Conservation (phyloP, 2,113 vertebrate genomes). For the Ariopsis seemanni region DNA sequence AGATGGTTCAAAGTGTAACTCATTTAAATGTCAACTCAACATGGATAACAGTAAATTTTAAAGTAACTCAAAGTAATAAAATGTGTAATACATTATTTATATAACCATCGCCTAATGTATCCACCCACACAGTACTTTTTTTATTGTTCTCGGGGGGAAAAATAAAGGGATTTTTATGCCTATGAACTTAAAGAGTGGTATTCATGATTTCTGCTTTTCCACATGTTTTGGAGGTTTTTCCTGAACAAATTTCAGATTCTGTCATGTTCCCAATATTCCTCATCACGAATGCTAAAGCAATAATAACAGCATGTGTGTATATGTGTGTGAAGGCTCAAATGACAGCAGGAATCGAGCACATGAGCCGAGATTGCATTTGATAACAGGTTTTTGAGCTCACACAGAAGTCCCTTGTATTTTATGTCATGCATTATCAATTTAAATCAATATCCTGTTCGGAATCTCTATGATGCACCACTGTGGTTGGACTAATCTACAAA, state of each 20-base stretch:
- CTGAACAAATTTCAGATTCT: neutral
- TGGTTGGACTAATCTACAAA: neutral
- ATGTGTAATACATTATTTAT: neutral
- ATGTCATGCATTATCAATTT: conserved; percentile 38
- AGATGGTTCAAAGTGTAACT: neutral
- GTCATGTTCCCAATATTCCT: neutral
- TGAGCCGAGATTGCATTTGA: conserved; percentile 12
- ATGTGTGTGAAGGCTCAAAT: neutral
- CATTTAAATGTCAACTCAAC: neutral
- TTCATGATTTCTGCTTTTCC: neutral
- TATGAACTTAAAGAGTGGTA: neutral
- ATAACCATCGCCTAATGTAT: neutral
- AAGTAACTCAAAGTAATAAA: neutral
- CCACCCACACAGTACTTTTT: neutral
- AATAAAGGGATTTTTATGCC: neutral
- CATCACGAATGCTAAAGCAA: neutral
- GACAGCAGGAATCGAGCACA: conserved; percentile 27
- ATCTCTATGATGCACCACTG: neutral
- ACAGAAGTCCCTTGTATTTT: conserved; percentile 5
- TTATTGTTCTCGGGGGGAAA: neutral
- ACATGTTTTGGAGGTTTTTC: neutral
- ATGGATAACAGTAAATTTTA: neutral
- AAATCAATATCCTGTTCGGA: conserved; percentile 34
- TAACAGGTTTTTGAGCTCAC: conserved; percentile 35
- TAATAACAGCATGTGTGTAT: neutral